A percentile compares a stretch with the other conserved stretches of the same genome.
phyloP scores from a whole-genome alignment of 2,888 invertebrate genomes.

The Meiosimyza platycephala region DNA sequence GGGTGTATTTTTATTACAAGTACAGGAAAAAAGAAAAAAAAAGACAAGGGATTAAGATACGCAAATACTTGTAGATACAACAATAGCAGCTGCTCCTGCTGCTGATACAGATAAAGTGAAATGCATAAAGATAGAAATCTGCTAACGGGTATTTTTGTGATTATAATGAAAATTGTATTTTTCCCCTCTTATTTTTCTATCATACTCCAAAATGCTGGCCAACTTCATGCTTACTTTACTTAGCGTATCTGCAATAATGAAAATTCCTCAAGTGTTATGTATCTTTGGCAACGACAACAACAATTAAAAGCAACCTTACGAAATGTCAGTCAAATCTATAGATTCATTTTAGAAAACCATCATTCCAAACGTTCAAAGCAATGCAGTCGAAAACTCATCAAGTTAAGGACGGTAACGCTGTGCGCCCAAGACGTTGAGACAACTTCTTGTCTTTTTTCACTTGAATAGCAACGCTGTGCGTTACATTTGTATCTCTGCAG shows the following conservation, averaged over 20 bases:
- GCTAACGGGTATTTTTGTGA: constrained; percentile 25
- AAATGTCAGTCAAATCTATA: constrained; percentile 26
- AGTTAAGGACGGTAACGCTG: background rate
- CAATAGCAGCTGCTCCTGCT: background rate
- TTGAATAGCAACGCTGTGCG: constrained; percentile 11
- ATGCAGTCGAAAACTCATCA: constrained; percentile 36
- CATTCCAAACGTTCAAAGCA: constrained; percentile 19
- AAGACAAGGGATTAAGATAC: constrained; percentile 17
- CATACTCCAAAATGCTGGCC: too few relatives aligned
- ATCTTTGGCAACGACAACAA: constrained; percentile 18
- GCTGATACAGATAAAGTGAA: background rate
- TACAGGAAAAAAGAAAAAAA: background rate
- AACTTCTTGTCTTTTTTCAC: constrained; percentile 12
- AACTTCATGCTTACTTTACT: too few relatives aligned
- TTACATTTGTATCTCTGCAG: constrained; percentile 17
- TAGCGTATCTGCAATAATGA: background rate
- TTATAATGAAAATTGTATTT: background rate
- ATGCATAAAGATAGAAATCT: constrained; percentile 27
- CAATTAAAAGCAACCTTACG: background rate
- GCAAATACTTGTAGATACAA: background rate
- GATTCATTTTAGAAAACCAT: background rate
- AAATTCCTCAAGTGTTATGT: constrained; percentile 24
- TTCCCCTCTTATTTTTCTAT: too few relatives aligned
- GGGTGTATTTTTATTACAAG: background rate
- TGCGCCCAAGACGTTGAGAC: background rate